Conservation (phyloP, 1,140 invertebrate species). For the Drosophila subobscura region DNA sequence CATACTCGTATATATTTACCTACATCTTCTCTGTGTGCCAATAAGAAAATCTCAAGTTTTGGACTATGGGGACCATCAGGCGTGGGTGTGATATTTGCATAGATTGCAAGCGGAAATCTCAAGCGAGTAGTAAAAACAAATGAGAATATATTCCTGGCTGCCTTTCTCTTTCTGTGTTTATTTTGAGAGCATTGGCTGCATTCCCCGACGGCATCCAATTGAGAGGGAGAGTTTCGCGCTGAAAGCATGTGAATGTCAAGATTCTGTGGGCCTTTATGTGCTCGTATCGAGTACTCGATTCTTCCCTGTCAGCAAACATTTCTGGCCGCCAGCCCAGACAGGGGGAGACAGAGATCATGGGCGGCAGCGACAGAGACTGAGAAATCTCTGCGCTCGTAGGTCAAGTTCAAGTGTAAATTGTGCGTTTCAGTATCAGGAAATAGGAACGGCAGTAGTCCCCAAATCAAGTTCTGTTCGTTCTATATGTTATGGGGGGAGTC, state of each 20-base stretch:
- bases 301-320: conserved; percentile 18
- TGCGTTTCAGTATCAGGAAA: conserved; percentile 19
- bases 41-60: conserved; percentile 58
- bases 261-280: conserved; percentile 13
- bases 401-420: conserved; percentile 51
- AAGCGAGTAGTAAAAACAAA: conserved; percentile 21
- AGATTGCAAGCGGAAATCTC: conserved; percentile 34
- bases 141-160: conserved; percentile 26
- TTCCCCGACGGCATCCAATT: not conserved
- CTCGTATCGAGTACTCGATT: no score
- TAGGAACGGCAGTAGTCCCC: not conserved
- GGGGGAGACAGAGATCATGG: not conserved
- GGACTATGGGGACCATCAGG: not conserved
- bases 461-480: not conserved
- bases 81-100: conserved; percentile 46
- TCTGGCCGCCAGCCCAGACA: conserved; percentile 44
- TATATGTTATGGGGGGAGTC: conserved; percentile 7
- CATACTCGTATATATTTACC: conserved; percentile 12
- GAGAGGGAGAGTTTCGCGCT: conserved; percentile 26
- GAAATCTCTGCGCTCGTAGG: conserved; percentile 32
- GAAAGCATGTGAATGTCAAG: conserved; percentile 17
- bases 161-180: conserved; percentile 49
- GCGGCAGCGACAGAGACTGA: not conserved
- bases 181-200: conserved; percentile 33
- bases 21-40: conserved; percentile 22